These are phyloP conservation scores for Thaumetopoea pityocampa DNA, from an alignment of 1,140 invertebrate species.

Conservation along the genomic window DNA sequence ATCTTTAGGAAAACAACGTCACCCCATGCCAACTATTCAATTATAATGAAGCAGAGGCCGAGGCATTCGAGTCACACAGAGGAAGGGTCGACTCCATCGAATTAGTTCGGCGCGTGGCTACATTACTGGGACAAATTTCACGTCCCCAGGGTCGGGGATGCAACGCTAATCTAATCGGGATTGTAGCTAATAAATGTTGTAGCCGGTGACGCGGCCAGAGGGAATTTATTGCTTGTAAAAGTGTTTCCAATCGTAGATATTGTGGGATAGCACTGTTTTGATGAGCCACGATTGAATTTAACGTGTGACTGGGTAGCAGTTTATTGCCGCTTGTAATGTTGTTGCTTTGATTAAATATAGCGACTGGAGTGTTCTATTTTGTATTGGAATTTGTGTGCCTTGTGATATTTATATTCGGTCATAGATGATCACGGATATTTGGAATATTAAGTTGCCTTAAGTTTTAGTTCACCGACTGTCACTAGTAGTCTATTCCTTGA, in stretches of 20 bases:
- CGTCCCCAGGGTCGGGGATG: constrained; percentile 52
- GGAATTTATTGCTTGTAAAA: constrained; percentile 73
- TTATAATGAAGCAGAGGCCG: constrained; percentile 68
- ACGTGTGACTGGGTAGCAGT: constrained; percentile 38
- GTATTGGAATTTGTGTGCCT: neutral
- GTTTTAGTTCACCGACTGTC: no score
- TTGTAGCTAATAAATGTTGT: constrained; percentile 74
- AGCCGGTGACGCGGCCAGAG: constrained; percentile 51
- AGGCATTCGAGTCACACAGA: constrained; percentile 68
- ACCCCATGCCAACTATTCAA: constrained; percentile 68
- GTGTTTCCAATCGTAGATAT: constrained; percentile 71
- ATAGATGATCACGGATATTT: no score
- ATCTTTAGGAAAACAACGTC: constrained; percentile 65
- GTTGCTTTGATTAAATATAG: constrained; percentile 15
- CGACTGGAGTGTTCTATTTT: neutral
- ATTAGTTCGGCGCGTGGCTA: constrained; percentile 73
- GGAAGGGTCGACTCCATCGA: constrained; percentile 63
- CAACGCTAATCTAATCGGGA: constrained; percentile 72
- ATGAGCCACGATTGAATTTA: constrained; percentile 63
- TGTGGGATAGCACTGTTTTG: constrained; percentile 54
- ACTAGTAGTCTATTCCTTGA: no score
- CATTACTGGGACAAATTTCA: constrained; percentile 70
- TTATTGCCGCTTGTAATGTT: constrained; percentile 18
- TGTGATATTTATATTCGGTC: no score
- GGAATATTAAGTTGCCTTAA: no score